Evolutionary conservation across 2,113 vertebrate genomes (phyloP).

Genomic region (Pseudopodoces humilis): DNA sequence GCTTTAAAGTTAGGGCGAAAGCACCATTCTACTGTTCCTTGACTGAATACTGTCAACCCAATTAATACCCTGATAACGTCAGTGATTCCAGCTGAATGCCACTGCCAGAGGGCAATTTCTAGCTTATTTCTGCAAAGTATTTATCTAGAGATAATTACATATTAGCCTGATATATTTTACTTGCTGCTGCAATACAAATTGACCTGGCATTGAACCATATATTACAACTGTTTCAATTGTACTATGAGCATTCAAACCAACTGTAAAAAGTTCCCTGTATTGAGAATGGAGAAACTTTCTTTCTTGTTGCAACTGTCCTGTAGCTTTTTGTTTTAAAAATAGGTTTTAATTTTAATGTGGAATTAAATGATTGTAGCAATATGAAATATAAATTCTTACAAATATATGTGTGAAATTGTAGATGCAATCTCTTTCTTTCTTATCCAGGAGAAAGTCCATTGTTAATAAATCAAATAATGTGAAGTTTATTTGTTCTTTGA

Average conservation of each 20-base stretch:
- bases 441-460: not conserved
- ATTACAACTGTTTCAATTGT: slow-evolving; percentile 10
- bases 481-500: not conserved
- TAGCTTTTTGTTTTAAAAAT: not conserved
- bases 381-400: not conserved
- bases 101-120: slow-evolving; percentile 3
- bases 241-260: not conserved
- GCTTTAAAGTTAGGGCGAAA: not conserved
- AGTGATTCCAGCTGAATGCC: slow-evolving; percentile 3
- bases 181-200: slow-evolving; percentile 12
- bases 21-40: not conserved
- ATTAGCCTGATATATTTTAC: not conserved
- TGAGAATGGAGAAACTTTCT: not conserved
- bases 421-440: not conserved
- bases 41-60: slow-evolving; percentile 7
- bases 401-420: not conserved
- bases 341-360: not conserved
- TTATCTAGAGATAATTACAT: slow-evolving; percentile 38
- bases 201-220: not conserved
- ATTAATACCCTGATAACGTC: not conserved
- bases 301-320: not conserved
- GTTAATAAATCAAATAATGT: not conserved
- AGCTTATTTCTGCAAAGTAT: slow-evolving; percentile 23
- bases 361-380: not conserved
- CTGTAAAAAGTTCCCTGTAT: not conserved